Base-by-base conservation (phyloP, 92 coral and sea anemone species). In the Porites cylindrica region DNA sequence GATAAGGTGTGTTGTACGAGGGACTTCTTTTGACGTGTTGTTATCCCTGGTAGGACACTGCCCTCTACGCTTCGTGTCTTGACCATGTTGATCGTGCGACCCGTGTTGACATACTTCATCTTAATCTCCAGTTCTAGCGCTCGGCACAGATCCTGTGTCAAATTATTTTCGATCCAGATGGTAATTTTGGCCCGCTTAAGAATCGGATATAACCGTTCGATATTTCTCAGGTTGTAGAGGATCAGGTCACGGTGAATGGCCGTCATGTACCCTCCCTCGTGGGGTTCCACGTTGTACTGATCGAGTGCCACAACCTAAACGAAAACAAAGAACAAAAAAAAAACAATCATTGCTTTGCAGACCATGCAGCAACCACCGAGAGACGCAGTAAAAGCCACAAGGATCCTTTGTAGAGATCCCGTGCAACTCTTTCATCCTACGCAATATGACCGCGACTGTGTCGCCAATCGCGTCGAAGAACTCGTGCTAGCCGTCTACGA, bases 161-260 rank as follows among this genome's bases (percentile, higher is more conserved):
- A 64, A 14, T 78, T 78, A 20, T 78, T 78, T 20, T 78, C 82
- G 59, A 78, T 21, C 82, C 82, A 78, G 7, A 78, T 10, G 26
- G 43, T n/a, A 12, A 78, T 43, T 20, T 43, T 43, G 4, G 43
- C 60, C 1, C 61, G 16, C 47, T 51, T 63, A 18, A 78, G 53
- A 5, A 8, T 6, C 6, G 72, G 82, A 29, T 63, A 78, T 18
- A 38, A 63, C 12, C 72, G 61, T 32, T 78, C 82, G 71, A 78
- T 16, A n/a, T 62, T 6, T 17, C 12, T 43, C 8, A 78, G 26
- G 7, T 78, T 78, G 59, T 64, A 63, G 13, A 78, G 20, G 1
- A 78, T 78, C 72, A 78, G n/a, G 19, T 78, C 82, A 32, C 72
- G 72, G 61, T 78, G 72, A 19, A 78, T 51, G 24, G 72, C 72